These are phyloP conservation scores for Ethmia dodecea DNA, from an alignment of 2,888 invertebrate species.

Conservation along the genomic window DNA sequence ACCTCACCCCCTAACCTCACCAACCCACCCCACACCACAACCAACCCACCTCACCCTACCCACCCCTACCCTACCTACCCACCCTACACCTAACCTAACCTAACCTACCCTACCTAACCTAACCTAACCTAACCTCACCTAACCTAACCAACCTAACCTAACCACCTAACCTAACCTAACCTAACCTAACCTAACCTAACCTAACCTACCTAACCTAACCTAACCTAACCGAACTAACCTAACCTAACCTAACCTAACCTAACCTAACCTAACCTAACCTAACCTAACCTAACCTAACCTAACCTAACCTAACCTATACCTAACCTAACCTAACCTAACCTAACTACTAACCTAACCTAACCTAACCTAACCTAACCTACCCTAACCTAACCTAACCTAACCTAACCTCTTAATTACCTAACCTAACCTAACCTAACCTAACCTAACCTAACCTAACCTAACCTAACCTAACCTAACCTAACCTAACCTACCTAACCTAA, in stretches of 20 bases:
- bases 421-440: constrained; percentile 11
- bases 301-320: constrained; percentile 17
- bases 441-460: constrained; percentile 17
- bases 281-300: constrained; percentile 1
- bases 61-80: constrained; percentile 19
- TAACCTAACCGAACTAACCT: constrained; percentile 15
- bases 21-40: constrained; percentile 14
- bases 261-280: constrained; percentile 1
- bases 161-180: constrained; percentile 20
- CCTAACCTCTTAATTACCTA: constrained; percentile 2
- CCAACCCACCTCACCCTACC: constrained; percentile 17
- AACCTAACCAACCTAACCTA: constrained; percentile 20
- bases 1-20: constrained; percentile 10
- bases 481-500: constrained; percentile 16
- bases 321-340: constrained; percentile 18
- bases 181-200: constrained; percentile 15
- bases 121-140: constrained; percentile 20
- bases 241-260: constrained; percentile 10
- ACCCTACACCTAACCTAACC: constrained; percentile 16
- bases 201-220: constrained; percentile 18
- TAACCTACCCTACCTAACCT: constrained; percentile 16
- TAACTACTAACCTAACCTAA: constrained; percentile 17
- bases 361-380: constrained; percentile 16
- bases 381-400: constrained; percentile 13
- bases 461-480: constrained; percentile 20